Base-by-base conservation (phyloP, 2,888 invertebrate species). In the Phengaris arion region DNA sequence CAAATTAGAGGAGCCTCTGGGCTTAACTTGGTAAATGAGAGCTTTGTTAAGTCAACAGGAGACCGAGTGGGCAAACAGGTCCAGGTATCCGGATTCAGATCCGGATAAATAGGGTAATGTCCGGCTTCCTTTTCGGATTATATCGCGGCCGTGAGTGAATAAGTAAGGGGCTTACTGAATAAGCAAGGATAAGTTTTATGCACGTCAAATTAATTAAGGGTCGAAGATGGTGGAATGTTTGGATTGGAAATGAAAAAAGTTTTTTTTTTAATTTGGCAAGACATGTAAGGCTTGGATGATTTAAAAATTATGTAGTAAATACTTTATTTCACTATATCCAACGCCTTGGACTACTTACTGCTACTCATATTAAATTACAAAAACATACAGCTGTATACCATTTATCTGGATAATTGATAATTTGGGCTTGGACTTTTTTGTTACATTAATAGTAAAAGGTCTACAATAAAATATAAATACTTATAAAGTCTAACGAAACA, bases 11-110 rank as follows among this genome's bases (percentile, higher is more conserved):
- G 85, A 81, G 85, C 86, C 83, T 84, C 84, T 83, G 86, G 85
- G 84, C 86, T 85, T 88, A 89, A 89, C 89, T 90, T 88, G 83
- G 85, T 88, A 91, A 91, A 91, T 88, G 89, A 89, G 90, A 87
- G 86, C 83, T 83, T 87, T 85, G 84, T 87, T 88, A 82, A 85
- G 86, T 85, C 88, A 88, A 91, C 85, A 89, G 82, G 81, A 82
- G 81, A 85, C 81, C 83, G 80, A 82, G 81, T 79, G 78, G 74
- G 77, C 82, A 88, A 87, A 89, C 84, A 87, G 80, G 77, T 80
- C 77, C 78, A 77, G 76, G 12, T 64, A 64, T 76, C 78, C 78
- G 77, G 78, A 75, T 78, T 79, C 80, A 80, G 79, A 78, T 75
- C 70, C 75, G 45, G 77, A 72, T 70, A 76, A 54, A 68, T 51